phyloP scores from a whole-genome alignment of 2,888 invertebrate species.

The Ormyrus thymus region DNA sequence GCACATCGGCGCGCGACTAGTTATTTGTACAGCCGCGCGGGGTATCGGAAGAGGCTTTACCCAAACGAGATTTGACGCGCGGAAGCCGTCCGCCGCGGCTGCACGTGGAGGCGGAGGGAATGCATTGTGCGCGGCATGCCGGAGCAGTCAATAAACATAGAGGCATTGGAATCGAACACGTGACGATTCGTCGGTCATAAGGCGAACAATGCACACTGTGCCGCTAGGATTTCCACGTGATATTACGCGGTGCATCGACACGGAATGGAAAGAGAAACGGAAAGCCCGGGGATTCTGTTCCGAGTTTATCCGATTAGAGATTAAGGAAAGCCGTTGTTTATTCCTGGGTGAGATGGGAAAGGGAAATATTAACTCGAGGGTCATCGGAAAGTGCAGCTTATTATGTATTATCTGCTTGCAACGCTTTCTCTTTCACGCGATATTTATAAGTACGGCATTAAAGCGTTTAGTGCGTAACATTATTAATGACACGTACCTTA shows the following conservation, averaged over 20 bases:
- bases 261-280: neutral
- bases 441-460: too few relatives aligned
- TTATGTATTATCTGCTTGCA: too few relatives aligned
- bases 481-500: too few relatives aligned
- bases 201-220: neutral
- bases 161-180: conserved; percentile 9
- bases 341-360: too few relatives aligned
- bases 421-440: too few relatives aligned
- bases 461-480: too few relatives aligned
- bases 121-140: neutral
- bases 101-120: conserved; percentile 9
- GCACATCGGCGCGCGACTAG: neutral
- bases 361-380: too few relatives aligned
- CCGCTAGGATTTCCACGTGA: neutral
- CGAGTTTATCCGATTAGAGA: neutral
- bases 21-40: neutral
- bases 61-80: conserved; percentile 65
- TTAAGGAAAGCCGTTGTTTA: conserved; percentile 5
- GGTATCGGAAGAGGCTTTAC: conserved; percentile 60
- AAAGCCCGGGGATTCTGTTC: neutral
- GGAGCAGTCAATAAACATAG: conserved; percentile 20
- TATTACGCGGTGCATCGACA: neutral
- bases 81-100: conserved; percentile 9
- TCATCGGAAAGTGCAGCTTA: too few relatives aligned
- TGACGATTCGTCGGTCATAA: conserved; percentile 18